Percentiles rank a stretch among this genome's conserved stretches.
phyloP scores from a whole-genome alignment of 2,113 vertebrate genomes.

The Sander lucioperca region DNA sequence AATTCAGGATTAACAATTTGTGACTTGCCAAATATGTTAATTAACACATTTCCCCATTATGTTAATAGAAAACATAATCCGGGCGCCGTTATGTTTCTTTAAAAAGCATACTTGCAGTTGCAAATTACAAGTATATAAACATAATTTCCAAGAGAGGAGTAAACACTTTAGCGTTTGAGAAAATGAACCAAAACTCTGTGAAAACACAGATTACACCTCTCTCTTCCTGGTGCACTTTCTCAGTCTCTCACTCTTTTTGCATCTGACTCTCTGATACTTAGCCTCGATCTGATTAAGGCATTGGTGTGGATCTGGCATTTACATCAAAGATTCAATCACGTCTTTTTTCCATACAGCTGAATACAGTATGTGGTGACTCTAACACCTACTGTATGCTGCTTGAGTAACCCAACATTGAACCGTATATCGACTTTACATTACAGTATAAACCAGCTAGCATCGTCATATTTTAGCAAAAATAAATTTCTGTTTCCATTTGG shows the following conservation, averaged over 20 bases:
- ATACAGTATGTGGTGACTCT: too few species aligned
- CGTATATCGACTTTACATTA: background rate
- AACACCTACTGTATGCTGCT: background rate
- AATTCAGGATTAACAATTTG: background rate
- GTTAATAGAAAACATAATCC: background rate
- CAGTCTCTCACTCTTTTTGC: background rate
- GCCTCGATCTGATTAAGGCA: background rate
- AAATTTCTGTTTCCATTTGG: background rate
- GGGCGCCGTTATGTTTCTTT: background rate
- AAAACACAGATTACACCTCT: background rate
- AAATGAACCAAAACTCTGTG: background rate
- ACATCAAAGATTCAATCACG: background rate
- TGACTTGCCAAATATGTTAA: background rate
- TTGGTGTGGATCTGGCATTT: background rate
- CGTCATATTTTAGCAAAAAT: background rate
- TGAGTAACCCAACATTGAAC: conserved; percentile 9
- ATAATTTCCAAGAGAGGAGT: background rate
- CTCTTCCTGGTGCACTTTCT: background rate
- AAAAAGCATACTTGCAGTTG: background rate
- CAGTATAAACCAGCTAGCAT: conserved; percentile 2
- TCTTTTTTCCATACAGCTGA: background rate
- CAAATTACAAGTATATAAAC: background rate
- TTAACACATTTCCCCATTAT: background rate
- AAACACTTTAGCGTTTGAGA: background rate
- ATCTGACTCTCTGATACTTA: background rate